A percentile compares a stretch with the other conserved stretches of the same genome.
Evolutionary conservation across 2,888 invertebrate species (phyloP).

Genomic region (Diachrysia chrysitis): DNA sequence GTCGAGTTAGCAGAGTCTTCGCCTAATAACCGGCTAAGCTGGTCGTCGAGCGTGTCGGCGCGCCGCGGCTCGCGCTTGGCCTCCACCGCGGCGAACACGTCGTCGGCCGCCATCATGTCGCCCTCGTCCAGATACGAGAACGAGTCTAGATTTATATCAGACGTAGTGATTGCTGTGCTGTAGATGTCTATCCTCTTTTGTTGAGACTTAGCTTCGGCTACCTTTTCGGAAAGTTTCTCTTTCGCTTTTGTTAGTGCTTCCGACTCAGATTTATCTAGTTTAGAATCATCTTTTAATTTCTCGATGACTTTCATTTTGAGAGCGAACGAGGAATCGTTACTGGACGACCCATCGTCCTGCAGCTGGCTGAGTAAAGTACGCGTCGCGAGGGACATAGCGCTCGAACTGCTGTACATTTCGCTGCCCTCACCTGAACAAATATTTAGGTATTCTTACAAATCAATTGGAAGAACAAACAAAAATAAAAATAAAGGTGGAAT

Average conservation of each 20-base stretch:
- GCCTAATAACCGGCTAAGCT: constrained; percentile 77
- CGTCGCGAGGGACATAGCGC: constrained; percentile 81
- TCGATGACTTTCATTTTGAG: constrained; percentile 73
- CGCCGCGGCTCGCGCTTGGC: constrained; percentile 68
- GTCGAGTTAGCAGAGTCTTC: constrained; percentile 79
- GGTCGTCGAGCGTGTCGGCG: constrained; percentile 73
- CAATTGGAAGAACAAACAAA: constrained; percentile 63
- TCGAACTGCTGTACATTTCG: constrained; percentile 79
- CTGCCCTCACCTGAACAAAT: constrained; percentile 82
- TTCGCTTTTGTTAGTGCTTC: constrained; percentile 83
- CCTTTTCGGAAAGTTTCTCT: constrained; percentile 83
- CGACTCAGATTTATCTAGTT: constrained; percentile 76
- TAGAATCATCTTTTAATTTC: constrained; percentile 71
- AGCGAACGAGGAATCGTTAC: constrained; percentile 87
- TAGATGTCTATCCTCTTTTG: constrained; percentile 87
- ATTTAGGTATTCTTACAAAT: constrained; percentile 64
- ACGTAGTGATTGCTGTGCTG: constrained; percentile 86
- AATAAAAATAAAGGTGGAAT: constrained; percentile 57
- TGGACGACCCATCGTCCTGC: constrained; percentile 87
- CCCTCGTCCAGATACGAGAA: constrained; percentile 87
- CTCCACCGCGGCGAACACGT: constrained; percentile 76
- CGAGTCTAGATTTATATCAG: constrained; percentile 87
- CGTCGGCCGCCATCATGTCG: constrained; percentile 82
- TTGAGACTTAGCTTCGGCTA: constrained; percentile 80
- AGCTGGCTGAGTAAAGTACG: constrained; percentile 86